phyloP scores from a whole-genome alignment of 2,797 vertebrate species.

The Sebastes vulpes region DNA sequence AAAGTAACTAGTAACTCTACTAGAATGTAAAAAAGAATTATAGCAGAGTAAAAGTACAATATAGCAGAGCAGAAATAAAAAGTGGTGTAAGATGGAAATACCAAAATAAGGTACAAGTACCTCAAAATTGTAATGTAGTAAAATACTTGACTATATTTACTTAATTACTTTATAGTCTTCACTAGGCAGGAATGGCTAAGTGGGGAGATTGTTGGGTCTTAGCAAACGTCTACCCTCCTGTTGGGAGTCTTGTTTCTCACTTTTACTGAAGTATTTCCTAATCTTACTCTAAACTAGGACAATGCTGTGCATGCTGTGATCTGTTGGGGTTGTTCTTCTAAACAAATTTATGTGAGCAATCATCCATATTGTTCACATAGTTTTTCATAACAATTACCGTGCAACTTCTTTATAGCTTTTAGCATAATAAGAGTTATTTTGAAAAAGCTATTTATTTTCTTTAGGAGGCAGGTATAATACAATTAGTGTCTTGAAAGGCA shows the following conservation, averaged over 20 bases:
- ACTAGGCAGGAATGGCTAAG: neutral
- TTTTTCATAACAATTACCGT: neutral
- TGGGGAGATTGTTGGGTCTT: neutral
- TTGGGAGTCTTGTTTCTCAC: neutral
- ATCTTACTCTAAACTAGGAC: neutral
- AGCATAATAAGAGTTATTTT: neutral
- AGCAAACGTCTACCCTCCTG: neutral
- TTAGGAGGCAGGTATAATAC: neutral
- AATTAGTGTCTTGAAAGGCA: neutral
- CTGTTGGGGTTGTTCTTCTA: neutral
- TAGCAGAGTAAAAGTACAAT: neutral
- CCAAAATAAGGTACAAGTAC: neutral
- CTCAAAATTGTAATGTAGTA: neutral
- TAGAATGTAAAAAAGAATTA: neutral
- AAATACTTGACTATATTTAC: neutral
- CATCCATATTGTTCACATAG: neutral
- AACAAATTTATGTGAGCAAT: neutral
- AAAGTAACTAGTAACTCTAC: neutral
- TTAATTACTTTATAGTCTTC: neutral
- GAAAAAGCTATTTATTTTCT: neutral
- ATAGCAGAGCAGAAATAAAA: neutral
- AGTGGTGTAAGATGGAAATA: neutral
- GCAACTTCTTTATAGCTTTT: neutral
- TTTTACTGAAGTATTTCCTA: neutral
- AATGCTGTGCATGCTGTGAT: neutral